Evolutionary conservation across 2,797 vertebrate genomes (phyloP).

Genomic region (Liparis tanakae): DNA sequence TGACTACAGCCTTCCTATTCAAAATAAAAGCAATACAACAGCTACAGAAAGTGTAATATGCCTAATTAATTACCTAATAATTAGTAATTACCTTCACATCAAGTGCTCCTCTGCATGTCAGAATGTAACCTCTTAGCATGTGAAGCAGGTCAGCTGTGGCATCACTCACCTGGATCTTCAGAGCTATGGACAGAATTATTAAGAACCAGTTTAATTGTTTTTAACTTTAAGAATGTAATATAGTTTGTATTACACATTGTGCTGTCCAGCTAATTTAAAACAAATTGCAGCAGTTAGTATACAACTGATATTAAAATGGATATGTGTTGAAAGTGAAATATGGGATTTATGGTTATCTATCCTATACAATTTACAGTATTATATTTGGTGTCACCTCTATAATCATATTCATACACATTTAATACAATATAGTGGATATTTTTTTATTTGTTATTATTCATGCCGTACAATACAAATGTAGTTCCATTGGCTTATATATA

Average conservation of each 20-base stretch:
- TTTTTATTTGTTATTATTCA: background rate
- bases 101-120: conserved; percentile 80
- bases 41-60: background rate
- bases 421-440: background rate
- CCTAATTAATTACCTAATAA: no score
- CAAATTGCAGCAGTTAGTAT: background rate
- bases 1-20: background rate
- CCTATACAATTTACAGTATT: background rate
- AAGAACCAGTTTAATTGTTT: background rate
- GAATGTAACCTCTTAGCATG: conserved; percentile 76
- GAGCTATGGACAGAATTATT: conserved; percentile 58
- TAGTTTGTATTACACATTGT: background rate
- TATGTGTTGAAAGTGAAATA: background rate
- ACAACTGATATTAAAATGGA: background rate
- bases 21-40: background rate
- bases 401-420: background rate
- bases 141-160: conserved; percentile 81
- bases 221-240: background rate
- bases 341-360: background rate
- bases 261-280: background rate
- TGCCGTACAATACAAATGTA: background rate
- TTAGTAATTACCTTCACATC: conserved; percentile 80
- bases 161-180: conserved; percentile 85
- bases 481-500: background rate
- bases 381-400: background rate